Conservation (phyloP, 2,113 vertebrate species). For the Lophura nycthemera region DNA sequence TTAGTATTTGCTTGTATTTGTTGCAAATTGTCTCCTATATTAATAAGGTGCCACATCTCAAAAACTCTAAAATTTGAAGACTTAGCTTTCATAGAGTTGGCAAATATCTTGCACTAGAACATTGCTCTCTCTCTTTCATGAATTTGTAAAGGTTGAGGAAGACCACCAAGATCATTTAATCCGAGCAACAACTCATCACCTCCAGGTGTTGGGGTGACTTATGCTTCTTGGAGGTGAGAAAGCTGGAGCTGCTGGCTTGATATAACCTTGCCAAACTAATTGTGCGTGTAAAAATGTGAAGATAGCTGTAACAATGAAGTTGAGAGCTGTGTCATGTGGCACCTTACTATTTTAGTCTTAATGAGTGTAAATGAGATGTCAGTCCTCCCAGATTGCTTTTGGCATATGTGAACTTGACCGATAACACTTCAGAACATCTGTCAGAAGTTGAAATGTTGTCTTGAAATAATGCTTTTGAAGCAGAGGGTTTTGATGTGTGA, state of each 20-base stretch:
- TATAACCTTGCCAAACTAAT: neutral
- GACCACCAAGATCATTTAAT: too few relatives aligned
- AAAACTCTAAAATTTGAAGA: neutral
- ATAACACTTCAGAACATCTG: neutral
- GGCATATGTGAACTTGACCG: neutral
- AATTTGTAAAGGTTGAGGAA: too few relatives aligned
- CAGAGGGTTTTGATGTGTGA: neutral
- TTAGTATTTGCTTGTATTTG: neutral
- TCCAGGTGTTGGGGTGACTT: neutral
- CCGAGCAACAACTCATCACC: too few relatives aligned
- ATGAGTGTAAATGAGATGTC: neutral
- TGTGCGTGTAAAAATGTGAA: neutral
- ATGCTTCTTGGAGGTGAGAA: neutral
- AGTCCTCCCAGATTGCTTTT: neutral
- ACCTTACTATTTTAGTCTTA: neutral
- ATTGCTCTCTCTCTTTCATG: neutral
- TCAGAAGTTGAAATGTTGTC: neutral
- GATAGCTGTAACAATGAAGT: neutral
- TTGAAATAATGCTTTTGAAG: neutral
- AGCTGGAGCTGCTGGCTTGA: neutral
- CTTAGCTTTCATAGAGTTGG: neutral
- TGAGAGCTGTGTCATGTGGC: neutral
- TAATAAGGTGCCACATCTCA: neutral
- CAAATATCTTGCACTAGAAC: neutral
- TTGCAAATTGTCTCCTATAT: neutral